Conservation (phyloP, 2,797 vertebrate genomes). For the Carapus acus region DNA sequence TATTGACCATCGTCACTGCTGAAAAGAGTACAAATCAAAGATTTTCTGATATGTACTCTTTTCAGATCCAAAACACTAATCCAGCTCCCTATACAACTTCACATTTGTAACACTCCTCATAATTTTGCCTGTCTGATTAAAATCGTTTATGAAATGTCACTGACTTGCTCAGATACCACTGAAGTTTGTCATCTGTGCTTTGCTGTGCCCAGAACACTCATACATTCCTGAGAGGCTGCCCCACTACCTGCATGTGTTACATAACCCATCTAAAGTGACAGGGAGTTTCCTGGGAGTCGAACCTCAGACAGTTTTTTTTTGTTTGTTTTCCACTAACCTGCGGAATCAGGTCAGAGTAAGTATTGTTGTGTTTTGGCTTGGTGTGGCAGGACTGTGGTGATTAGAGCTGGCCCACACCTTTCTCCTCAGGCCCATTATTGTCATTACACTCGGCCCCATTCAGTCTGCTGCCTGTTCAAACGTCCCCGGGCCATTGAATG, state of each 20-base stretch:
- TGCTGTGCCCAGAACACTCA: not conserved
- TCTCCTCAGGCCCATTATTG: conserved; percentile 24
- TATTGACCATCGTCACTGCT: too few relatives aligned
- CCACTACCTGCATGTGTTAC: conserved; percentile 21
- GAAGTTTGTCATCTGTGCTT: conserved; percentile 15
- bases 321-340: conserved; percentile 6
- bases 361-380: conserved; percentile 23
- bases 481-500: conserved; percentile 12
- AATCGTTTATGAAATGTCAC: not conserved
- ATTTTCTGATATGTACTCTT: too few relatives aligned
- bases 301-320: conserved; percentile 19
- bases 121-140: too few relatives aligned
- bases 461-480: conserved; percentile 6
- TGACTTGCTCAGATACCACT: conserved; percentile 7
- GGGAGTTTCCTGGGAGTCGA: conserved; percentile 38
- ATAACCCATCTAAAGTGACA: conserved; percentile 37
- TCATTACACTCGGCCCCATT: conserved; percentile 29
- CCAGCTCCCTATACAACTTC: too few relatives aligned
- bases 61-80: too few relatives aligned
- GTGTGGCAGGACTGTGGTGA: conserved; percentile 14
- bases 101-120: too few relatives aligned
- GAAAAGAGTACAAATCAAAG: too few relatives aligned
- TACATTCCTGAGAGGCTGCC: conserved; percentile 25
- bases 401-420: conserved; percentile 24
- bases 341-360: conserved; percentile 38